These are phyloP conservation scores for Notodromas monacha DNA, from an alignment of 2,888 invertebrate genomes.

Conservation along the genomic window DNA sequence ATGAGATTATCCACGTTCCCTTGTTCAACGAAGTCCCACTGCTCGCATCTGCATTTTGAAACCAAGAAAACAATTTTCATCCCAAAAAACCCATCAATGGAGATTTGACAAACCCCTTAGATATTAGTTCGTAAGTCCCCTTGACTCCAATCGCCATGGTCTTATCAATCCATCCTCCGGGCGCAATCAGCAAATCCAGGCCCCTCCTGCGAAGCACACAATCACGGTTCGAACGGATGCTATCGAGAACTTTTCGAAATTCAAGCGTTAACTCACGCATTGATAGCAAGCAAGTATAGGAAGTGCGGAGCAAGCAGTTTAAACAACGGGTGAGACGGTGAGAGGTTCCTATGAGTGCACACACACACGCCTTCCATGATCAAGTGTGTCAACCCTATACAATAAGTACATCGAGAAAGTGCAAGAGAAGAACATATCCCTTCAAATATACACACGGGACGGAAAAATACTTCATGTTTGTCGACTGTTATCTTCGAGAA, in stretches of 20 bases:
- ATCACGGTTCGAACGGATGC: no score
- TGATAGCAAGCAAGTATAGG: slow-evolving; percentile 18
- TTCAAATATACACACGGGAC: no score
- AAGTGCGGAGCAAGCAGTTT: slow-evolving; percentile 19
- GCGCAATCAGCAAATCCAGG: slow-evolving; percentile 16
- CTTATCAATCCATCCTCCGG: slow-evolving; percentile 18
- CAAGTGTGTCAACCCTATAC: slow-evolving; percentile 17
- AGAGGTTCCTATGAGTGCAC: slow-evolving; percentile 17
- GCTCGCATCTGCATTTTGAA: slow-evolving; percentile 10
- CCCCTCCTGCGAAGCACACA: slow-evolving; percentile 15
- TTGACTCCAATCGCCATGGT: slow-evolving; percentile 17
- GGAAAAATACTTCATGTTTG: no score
- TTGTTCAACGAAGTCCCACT: slow-evolving; percentile 12
- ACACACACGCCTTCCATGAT: slow-evolving; percentile 19
- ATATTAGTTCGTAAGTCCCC: slow-evolving; percentile 18
- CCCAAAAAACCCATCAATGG: not conserved
- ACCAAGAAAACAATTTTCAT: no score
- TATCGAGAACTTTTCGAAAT: no score
- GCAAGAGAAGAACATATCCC: no score
- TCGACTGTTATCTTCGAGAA: no score
- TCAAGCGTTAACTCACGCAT: no score
- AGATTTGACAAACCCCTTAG: slow-evolving; percentile 14
- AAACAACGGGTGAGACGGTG: slow-evolving; percentile 18
- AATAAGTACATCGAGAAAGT: no score
- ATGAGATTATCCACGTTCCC: slow-evolving; percentile 16